phyloP scores from a whole-genome alignment of 2,113 vertebrate species.

The Dasyornis broadbenti region DNA sequence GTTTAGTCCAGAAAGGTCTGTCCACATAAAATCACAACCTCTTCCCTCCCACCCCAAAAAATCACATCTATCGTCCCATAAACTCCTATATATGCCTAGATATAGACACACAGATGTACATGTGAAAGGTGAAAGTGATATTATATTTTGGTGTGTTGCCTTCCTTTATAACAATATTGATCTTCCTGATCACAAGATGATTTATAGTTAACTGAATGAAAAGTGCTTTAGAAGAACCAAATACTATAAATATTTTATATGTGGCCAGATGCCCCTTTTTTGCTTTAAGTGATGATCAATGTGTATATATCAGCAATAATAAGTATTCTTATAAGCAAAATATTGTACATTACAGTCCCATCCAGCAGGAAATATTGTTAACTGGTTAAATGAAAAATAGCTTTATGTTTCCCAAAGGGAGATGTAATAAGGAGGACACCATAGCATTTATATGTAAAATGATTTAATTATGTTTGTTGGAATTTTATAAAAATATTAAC shows the following conservation, averaged over 20 bases:
- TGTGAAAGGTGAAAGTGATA: not conserved
- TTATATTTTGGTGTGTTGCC: not conserved
- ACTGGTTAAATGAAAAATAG: not conserved
- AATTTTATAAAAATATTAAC: not conserved
- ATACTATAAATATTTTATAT: not conserved
- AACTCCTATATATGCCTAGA: not conserved
- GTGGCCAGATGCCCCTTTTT: not conserved
- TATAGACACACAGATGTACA: not conserved
- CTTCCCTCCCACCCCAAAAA: not conserved
- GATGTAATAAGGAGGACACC: not conserved
- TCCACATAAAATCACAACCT: not conserved
- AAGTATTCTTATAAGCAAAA: not conserved
- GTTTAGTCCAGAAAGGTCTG: not conserved
- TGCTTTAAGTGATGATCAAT: not conserved
- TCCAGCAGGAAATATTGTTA: not conserved
- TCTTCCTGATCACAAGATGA: not conserved
- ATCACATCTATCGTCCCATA: not conserved
- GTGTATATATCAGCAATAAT: not conserved
- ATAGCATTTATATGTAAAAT: not conserved
- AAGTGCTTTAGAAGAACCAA: not conserved
- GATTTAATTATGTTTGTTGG: accelerated
- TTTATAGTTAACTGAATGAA: not conserved
- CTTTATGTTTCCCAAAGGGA: not conserved
- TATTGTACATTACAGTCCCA: not conserved
- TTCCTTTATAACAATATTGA: not conserved